Percentiles rank a stretch among this genome's conserved stretches.
These are phyloP conservation scores for Chrysocyon brachyurus DNA, from an alignment of 2,797 vertebrate genomes.

Conservation along the genomic window DNA sequence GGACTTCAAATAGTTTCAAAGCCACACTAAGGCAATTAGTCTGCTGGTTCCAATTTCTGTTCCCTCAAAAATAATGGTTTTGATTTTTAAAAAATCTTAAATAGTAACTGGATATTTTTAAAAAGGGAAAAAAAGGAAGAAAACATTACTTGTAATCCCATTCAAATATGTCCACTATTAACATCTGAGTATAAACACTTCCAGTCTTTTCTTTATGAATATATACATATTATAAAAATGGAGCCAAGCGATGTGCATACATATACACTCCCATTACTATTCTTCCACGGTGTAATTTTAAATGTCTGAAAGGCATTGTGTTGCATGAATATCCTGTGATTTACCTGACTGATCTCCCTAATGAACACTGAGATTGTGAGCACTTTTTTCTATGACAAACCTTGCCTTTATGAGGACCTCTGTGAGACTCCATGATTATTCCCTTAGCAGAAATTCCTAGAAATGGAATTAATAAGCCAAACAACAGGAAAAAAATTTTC, in stretches of 20 bases:
- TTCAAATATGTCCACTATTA: neutral
- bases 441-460: neutral
- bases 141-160: neutral
- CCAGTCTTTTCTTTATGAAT: neutral
- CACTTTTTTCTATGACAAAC: neutral
- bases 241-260: neutral
- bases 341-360: neutral
- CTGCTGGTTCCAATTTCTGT: neutral
- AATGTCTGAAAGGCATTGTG: no score
- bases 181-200: neutral
- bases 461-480: neutral
- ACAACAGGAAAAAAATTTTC: neutral
- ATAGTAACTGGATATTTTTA: neutral
- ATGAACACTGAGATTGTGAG: no score
- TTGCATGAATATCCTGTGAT: accelerated
- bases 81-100: neutral
- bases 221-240: accelerated
- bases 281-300: neutral
- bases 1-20: accelerated
- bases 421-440: neutral
- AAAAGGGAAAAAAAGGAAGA: neutral
- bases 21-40: accelerated
- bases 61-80: neutral
- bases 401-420: accelerated
- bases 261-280: neutral